These are phyloP conservation scores for Thoracochromis brauschi DNA, from an alignment of 2,113 vertebrate species.

Conservation along the genomic window DNA sequence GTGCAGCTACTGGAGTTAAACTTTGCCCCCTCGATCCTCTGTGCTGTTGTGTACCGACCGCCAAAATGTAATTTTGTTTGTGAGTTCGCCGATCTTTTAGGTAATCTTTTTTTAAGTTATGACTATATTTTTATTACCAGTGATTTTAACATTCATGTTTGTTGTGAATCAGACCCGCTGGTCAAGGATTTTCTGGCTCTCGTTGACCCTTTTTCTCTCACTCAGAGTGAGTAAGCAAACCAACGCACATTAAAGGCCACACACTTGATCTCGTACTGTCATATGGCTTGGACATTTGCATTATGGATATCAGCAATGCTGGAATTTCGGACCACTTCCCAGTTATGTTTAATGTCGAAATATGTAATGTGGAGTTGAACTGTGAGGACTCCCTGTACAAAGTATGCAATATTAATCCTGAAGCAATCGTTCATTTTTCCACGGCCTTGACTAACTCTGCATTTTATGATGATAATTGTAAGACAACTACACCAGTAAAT, in stretches of 20 bases:
- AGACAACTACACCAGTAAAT: background rate
- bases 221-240: background rate
- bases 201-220: background rate
- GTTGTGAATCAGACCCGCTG: background rate
- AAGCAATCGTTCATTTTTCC: background rate
- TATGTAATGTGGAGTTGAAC: background rate
- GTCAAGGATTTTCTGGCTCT: background rate
- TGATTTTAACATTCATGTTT: background rate
- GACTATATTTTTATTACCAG: background rate
- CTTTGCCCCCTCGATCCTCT: background rate
- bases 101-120: background rate
- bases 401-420: background rate
- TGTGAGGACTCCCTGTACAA: background rate
- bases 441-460: fast-evolving
- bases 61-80: background rate
- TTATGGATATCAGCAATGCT: background rate
- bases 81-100: background rate
- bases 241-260: background rate
- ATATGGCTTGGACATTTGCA: background rate
- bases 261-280: fast-evolving
- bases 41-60: background rate
- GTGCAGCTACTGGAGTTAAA: background rate
- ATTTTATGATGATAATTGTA: background rate
- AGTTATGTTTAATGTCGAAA: background rate
- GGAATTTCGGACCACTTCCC: background rate